A percentile compares a stretch with the other conserved stretches of the same genome.
phyloP scores from a whole-genome alignment of 2,888 invertebrate species.

The Nephrocerus scutellatus region DNA sequence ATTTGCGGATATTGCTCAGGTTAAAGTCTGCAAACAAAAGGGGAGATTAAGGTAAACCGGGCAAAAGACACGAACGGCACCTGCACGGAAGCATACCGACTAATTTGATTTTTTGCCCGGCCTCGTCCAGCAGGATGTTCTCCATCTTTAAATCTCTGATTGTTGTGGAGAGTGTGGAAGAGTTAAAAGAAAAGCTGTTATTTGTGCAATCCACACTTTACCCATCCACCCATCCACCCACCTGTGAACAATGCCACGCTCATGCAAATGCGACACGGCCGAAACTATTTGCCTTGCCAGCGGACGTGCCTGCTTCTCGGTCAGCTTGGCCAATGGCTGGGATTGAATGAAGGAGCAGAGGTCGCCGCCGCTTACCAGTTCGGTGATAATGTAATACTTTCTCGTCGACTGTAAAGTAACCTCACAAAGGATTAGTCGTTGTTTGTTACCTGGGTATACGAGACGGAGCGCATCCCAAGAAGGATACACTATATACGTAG shows the following conservation, averaged over 20 bases:
- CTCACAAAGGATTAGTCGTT: background rate
- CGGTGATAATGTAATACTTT: constrained; percentile 66
- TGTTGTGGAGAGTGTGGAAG: constrained; percentile 32
- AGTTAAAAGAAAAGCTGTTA: constrained; percentile 5
- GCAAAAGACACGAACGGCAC: background rate
- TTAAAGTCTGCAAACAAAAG: constrained; percentile 58
- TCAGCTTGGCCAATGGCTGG: constrained; percentile 52
- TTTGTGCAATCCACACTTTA: background rate
- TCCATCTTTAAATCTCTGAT: constrained; percentile 75
- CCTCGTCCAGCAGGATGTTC: constrained; percentile 64
- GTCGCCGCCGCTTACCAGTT: constrained; percentile 66
- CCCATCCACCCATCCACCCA: constrained; percentile 32
- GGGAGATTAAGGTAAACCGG: background rate
- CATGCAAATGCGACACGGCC: constrained; percentile 62
- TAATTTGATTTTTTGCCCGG: constrained; percentile 63
- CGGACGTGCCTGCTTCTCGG: constrained; percentile 52
- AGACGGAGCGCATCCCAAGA: too few relatives aligned
- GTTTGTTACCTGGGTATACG: background rate
- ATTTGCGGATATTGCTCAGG: constrained; percentile 60
- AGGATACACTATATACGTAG: too few relatives aligned
- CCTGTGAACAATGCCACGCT: constrained; percentile 62
- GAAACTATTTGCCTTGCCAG: constrained; percentile 61
- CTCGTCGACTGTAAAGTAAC: constrained; percentile 57
- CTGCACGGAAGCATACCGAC: constrained; percentile 53
- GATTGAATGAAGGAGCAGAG: constrained; percentile 59